These are phyloP conservation scores for Kryptolebias ocellatus DNA, from an alignment of 2,797 vertebrate genomes.

Conservation along the genomic window DNA sequence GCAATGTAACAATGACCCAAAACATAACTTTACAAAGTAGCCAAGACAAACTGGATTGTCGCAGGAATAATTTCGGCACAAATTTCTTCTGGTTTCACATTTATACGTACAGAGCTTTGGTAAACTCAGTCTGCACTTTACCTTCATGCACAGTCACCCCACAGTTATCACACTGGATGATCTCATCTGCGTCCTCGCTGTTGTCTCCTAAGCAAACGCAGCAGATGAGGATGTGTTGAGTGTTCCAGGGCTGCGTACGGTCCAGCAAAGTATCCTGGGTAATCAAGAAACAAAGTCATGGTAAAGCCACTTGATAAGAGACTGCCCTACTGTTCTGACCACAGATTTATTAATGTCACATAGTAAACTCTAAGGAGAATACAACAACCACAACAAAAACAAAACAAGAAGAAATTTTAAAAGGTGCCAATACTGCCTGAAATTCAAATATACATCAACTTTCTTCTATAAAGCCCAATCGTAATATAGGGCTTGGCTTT, in stretches of 20 bases:
- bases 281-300: constrained; percentile 31
- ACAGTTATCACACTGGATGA: constrained; percentile 99
- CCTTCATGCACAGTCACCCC: constrained; percentile 99
- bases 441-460: no score
- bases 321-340: constrained; percentile 24
- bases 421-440: no score
- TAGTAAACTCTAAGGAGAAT: constrained; percentile 39
- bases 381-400: no score
- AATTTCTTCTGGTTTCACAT: background rate
- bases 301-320: constrained; percentile 39
- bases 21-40: background rate
- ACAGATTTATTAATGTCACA: constrained; percentile 49
- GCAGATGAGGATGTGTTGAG: constrained; percentile 98
- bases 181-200: constrained; percentile 98
- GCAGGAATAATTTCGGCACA: background rate
- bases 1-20: background rate
- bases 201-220: constrained; percentile 99
- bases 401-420: no score
- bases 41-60: background rate
- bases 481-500: no score
- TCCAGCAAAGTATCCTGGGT: constrained; percentile 92
- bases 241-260: constrained; percentile 91
- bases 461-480: no score
- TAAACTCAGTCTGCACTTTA: constrained; percentile 64
- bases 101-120: background rate